Evolutionary conservation across 2,888 invertebrate species (phyloP).

Genomic region (Agriopis leucophaearia): DNA sequence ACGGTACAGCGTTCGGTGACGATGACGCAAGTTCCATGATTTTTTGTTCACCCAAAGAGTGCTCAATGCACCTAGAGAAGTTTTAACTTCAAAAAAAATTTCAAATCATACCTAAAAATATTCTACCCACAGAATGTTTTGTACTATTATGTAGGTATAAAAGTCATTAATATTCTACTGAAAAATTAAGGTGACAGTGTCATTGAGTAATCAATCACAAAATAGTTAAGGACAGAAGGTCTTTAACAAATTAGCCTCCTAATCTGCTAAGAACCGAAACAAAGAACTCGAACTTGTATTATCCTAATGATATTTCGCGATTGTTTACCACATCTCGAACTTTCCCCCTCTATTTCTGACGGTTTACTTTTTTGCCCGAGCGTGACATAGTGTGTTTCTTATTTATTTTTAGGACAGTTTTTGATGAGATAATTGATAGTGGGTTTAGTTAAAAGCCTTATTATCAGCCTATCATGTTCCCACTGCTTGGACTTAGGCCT

Average conservation of each 20-base stretch:
- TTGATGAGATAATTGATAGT: conserved; percentile 4
- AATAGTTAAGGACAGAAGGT: conserved; percentile 25
- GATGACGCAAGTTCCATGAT: too few species aligned
- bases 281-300: conserved; percentile 45
- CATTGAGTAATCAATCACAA: conserved; percentile 20
- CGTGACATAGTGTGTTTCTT: conserved; percentile 11
- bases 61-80: too few species aligned
- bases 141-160: neutral
- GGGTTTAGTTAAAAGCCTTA: too few species aligned
- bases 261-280: conserved; percentile 42
- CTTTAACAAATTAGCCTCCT: conserved; percentile 42
- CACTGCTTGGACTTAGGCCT: too few species aligned
- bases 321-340: conserved; percentile 48
- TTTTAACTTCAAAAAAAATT: too few species aligned
- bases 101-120: too few species aligned
- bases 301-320: conserved; percentile 58
- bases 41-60: too few species aligned
- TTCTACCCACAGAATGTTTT: neutral
- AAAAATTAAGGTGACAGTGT: neutral
- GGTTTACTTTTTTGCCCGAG: conserved; percentile 31
- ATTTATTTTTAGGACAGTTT: neutral
- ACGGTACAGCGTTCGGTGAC: too few species aligned
- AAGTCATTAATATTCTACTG: too few species aligned
- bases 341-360: conserved; percentile 41
- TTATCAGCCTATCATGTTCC: too few species aligned